These are phyloP conservation scores for Xiphydria camelus DNA, from an alignment of 2,888 invertebrate genomes.

Conservation along the genomic window DNA sequence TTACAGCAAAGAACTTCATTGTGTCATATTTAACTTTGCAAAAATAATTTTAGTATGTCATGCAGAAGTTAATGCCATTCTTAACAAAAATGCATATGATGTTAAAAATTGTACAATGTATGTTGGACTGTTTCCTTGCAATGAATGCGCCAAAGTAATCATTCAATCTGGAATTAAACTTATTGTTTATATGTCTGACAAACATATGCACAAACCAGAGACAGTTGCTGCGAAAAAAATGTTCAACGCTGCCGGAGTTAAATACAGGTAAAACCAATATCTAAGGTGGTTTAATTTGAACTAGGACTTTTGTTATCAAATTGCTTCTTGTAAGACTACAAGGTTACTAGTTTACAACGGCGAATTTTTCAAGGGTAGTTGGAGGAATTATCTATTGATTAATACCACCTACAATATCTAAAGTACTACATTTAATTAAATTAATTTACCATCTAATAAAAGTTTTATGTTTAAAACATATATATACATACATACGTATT, in stretches of 20 bases:
- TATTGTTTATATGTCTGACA: constrained; percentile 81
- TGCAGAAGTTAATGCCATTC: constrained; percentile 95
- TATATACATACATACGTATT: no score
- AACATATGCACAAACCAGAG: constrained; percentile 69
- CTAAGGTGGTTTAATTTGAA: neutral
- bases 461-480: constrained; percentile 1
- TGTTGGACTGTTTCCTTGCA: constrained; percentile 92
- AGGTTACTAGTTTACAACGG: no score
- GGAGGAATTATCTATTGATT: no score
- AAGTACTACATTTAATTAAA: no score
- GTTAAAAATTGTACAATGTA: constrained; percentile 82
- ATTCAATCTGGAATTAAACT: constrained; percentile 89
- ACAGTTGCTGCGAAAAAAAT: constrained; percentile 80
- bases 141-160: constrained; percentile 96
- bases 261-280: constrained; percentile 62
- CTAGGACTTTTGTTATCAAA: neutral
- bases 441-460: neutral
- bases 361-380: no score
- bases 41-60: constrained; percentile 79
- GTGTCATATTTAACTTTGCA: no score
- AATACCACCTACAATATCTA: no score
- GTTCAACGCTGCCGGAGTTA: constrained; percentile 78
- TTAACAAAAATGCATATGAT: constrained; percentile 84
- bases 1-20: no score
- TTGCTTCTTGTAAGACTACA: neutral